A percentile compares a stretch with the other conserved stretches of the same genome.
phyloP scores from a whole-genome alignment of 1,140 invertebrate species.

The Drosophila tani region DNA sequence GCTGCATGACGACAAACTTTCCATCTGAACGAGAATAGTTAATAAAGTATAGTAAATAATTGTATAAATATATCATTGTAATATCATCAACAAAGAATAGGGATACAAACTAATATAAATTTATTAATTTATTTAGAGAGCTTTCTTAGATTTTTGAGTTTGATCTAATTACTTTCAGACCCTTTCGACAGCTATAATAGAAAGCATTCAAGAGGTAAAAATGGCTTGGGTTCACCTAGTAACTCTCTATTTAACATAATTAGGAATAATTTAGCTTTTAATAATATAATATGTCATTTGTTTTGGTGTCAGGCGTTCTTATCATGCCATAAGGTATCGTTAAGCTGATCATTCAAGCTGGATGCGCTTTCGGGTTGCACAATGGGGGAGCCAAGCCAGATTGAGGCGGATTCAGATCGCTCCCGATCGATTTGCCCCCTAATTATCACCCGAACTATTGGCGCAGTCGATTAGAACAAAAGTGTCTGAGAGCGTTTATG shows the following conservation, averaged over 20 bases:
- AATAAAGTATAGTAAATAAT: neutral
- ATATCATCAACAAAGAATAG: too few species aligned
- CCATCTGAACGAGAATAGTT: neutral
- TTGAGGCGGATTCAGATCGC: slow-evolving; percentile 11
- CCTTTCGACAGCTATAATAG: too few species aligned
- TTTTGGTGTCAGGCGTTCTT: neutral
- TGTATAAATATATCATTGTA: too few species aligned
- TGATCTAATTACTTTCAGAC: too few species aligned
- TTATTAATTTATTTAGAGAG: too few species aligned
- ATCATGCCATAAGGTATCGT: neutral
- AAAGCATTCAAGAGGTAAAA: too few species aligned
- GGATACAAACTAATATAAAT: too few species aligned
- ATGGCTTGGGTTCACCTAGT: too few species aligned
- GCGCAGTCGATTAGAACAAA: slow-evolving; percentile 15
- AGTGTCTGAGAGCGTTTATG: slow-evolving; percentile 5
- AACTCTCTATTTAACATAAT: too few species aligned
- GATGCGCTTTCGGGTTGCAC: slow-evolving; percentile 1
- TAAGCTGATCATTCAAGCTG: neutral
- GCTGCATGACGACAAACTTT: slow-evolving; percentile 17
- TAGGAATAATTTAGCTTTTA: too few species aligned
- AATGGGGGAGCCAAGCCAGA: neutral
- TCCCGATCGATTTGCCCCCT: neutral
- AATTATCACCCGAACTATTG: slow-evolving; percentile 26
- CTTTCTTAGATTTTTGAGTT: too few species aligned
- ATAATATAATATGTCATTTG: neutral